These are phyloP conservation scores for Tenthredo scrophulariae DNA, from an alignment of 2,888 invertebrate species.

Conservation along the genomic window DNA sequence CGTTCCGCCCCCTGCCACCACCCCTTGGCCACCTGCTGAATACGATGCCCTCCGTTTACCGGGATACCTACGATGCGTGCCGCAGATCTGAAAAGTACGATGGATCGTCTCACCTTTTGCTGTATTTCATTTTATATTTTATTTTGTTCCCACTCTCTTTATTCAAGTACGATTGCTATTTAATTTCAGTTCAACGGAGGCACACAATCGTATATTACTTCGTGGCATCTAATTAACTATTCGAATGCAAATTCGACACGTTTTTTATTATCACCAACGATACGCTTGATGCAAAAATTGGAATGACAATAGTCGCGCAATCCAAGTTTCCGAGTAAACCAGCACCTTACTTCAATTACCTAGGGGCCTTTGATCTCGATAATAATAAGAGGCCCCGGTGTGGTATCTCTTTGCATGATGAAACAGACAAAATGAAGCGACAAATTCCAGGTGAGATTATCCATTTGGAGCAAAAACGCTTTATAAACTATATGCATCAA, in stretches of 20 bases:
- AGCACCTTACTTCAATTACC: conserved; percentile 11
- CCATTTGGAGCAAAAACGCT: conserved; percentile 6
- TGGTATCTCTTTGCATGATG: conserved; percentile 3
- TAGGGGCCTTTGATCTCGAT: conserved; percentile 21
- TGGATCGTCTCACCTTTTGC: conserved; percentile 3
- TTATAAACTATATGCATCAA: conserved; percentile 11
- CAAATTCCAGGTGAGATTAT: conserved; percentile 20
- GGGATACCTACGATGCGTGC: conserved; percentile 1
- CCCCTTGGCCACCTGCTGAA: conserved; percentile 49
- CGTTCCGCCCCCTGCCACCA: conserved; percentile 45
- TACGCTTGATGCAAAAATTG: conserved; percentile 26
- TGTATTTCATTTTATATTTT: background rate
- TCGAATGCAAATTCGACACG: conserved; percentile 38
- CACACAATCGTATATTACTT: background rate
- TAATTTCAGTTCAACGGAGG: conserved; percentile 31
- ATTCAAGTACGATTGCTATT: conserved; percentile 21
- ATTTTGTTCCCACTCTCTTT: background rate
- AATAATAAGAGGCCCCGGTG: background rate
- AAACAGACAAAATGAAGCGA: conserved; percentile 28
- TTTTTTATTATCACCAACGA: conserved; percentile 26
- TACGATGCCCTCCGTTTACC: conserved; percentile 30
- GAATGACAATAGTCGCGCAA: conserved; percentile 29
- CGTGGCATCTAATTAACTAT: conserved; percentile 12
- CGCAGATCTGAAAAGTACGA: conserved; percentile 15
- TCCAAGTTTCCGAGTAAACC: conserved; percentile 25